A percentile compares a stretch with the other conserved stretches of the same genome.
phyloP scores from a whole-genome alignment of 2,113 vertebrate species.

The Bettongia penicillata region DNA sequence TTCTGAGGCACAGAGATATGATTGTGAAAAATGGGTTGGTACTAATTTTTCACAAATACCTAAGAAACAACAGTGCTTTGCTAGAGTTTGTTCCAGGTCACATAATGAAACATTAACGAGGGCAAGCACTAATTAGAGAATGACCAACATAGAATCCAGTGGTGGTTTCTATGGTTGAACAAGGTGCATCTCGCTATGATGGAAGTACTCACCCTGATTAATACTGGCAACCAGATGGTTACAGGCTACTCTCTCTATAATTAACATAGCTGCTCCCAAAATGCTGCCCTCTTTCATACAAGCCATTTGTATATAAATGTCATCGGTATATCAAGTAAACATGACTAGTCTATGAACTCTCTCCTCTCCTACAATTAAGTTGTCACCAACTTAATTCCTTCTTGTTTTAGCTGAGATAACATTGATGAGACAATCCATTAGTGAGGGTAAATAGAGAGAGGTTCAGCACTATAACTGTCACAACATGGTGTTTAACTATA shows the following conservation, averaged over 20 bases:
- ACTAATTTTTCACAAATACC: slow-evolving; percentile 19
- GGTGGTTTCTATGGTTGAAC: background rate
- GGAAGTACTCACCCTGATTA: background rate
- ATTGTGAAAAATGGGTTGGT: background rate
- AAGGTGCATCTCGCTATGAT: fast-evolving
- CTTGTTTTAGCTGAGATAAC: slow-evolving; percentile 68
- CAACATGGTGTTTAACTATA: background rate
- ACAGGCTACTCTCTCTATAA: background rate
- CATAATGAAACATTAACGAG: background rate
- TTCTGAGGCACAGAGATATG: slow-evolving; percentile 5
- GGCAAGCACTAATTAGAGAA: slow-evolving; percentile 7
- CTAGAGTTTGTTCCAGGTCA: background rate
- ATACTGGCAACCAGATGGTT: slow-evolving; percentile 5
- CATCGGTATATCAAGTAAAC: slow-evolving; percentile 48
- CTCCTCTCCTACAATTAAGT: slow-evolving; percentile 46
- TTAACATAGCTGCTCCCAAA: slow-evolving; percentile 8
- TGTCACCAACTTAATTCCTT: slow-evolving; percentile 41
- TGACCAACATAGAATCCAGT: background rate
- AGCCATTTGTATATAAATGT: slow-evolving; percentile 8
- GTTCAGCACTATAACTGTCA: background rate
- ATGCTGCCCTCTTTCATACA: background rate
- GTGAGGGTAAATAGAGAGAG: slow-evolving; percentile 30
- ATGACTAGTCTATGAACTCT: slow-evolving; percentile 8
- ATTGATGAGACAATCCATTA: slow-evolving; percentile 55
- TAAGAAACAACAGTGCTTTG: background rate